Conservation (phyloP, 2,797 vertebrate species). For the Hydrophis major region DNA sequence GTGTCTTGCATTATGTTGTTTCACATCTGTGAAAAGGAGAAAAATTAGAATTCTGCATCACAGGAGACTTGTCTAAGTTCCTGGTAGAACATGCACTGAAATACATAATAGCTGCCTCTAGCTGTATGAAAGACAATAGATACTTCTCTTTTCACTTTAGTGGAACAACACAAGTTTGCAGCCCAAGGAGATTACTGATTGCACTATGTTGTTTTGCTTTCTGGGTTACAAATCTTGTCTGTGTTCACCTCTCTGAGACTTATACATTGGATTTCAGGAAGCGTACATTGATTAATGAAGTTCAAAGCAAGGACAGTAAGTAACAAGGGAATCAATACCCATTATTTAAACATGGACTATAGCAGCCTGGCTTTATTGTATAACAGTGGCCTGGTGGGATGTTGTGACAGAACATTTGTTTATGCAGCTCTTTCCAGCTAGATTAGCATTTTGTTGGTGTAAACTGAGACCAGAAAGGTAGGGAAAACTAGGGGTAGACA, state of each 20-base stretch:
- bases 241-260: constrained; percentile 14
- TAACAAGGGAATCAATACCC: constrained; percentile 45
- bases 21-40: not conserved
- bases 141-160: not conserved
- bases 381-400: not conserved
- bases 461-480: not conserved
- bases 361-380: constrained; percentile 11
- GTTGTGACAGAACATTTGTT: constrained; percentile 14
- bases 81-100: not conserved
- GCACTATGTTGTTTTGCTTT: constrained; percentile 18
- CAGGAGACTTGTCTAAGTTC: not conserved
- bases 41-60: not conserved
- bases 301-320: constrained; percentile 40
- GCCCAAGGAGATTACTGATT: not conserved
- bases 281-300: constrained; percentile 36
- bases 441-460: not conserved
- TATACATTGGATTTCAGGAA: constrained; percentile 9
- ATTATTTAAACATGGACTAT: constrained; percentile 14
- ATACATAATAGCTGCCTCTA: not conserved
- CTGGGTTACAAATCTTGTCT: not conserved
- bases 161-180: not conserved
- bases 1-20: not conserved
- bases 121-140: not conserved
- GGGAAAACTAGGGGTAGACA: not conserved
- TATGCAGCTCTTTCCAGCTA: fast-evolving